Evolutionary conservation across 92 coral and sea anemone species (phyloP).

Genomic region (Phenganax stokvisi): DNA sequence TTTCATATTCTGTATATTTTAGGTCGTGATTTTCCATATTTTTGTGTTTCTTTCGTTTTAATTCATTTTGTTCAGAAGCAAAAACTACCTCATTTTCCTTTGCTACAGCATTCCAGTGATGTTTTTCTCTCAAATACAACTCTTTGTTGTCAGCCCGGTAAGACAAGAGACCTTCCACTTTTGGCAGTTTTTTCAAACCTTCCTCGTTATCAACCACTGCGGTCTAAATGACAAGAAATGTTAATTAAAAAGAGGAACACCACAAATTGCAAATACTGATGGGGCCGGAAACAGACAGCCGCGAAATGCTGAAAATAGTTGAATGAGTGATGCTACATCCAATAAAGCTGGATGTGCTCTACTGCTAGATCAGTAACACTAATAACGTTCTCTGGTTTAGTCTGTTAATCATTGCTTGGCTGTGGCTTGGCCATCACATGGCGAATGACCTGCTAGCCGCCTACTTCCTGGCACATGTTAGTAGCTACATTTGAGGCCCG

Average conservation of each 20-base stretch:
- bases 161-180: background rate
- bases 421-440: no score
- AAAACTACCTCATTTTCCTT: background rate
- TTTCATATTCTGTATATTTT: no score
- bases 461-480: no score
- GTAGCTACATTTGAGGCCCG: no score
- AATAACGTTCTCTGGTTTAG: no score
- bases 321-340: background rate
- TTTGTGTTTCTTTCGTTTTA: no score
- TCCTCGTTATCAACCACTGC: background rate
- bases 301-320: background rate
- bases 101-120: background rate
- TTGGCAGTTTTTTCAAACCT: background rate
- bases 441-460: no score
- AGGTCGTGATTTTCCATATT: no score
- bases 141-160: background rate
- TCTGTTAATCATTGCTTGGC: no score
- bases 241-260: no score
- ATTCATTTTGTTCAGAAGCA: background rate
- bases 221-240: background rate
- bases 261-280: no score
- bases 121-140: background rate
- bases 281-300: background rate
- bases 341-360: background rate
- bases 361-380: rapidly evolving